A percentile compares a stretch with the other conserved stretches of the same genome.
Evolutionary conservation across 2,113 vertebrate genomes (phyloP).

Genomic region (Laticauda colubrina): DNA sequence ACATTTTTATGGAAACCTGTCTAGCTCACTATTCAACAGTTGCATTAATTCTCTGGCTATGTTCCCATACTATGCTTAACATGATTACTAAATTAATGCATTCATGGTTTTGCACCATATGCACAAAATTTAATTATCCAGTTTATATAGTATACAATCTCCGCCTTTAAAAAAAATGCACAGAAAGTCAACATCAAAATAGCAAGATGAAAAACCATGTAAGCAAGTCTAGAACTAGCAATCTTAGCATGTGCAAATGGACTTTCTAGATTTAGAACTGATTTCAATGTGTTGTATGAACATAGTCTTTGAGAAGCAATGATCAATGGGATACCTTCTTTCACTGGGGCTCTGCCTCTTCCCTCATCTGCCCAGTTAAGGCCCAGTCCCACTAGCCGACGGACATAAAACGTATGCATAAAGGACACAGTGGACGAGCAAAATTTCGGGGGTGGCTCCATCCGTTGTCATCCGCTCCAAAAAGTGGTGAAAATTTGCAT

Average conservation of each 20-base stretch:
- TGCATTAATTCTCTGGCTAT: background rate
- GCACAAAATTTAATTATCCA: background rate
- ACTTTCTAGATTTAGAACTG: background rate
- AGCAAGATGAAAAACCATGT: background rate
- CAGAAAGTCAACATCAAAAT: background rate
- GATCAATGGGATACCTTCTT: background rate
- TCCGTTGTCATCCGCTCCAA: too few species aligned
- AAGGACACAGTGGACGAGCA: too few species aligned
- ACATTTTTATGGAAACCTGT: background rate
- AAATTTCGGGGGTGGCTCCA: too few species aligned
- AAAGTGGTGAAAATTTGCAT: too few species aligned
- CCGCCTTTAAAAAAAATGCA: background rate
- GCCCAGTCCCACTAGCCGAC: too few species aligned
- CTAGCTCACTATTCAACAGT: background rate
- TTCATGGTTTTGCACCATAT: background rate
- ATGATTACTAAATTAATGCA: background rate
- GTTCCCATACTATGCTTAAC: background rate
- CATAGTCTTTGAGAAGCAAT: background rate
- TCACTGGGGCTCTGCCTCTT: background rate
- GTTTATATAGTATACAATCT: background rate
- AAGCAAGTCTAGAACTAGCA: background rate
- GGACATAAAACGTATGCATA: too few species aligned
- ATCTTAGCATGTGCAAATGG: background rate
- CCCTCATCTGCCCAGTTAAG: background rate
- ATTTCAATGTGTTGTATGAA: background rate